phyloP scores from a whole-genome alignment of 64 coral and sea anemone species.

The Platygyra sinensis region DNA sequence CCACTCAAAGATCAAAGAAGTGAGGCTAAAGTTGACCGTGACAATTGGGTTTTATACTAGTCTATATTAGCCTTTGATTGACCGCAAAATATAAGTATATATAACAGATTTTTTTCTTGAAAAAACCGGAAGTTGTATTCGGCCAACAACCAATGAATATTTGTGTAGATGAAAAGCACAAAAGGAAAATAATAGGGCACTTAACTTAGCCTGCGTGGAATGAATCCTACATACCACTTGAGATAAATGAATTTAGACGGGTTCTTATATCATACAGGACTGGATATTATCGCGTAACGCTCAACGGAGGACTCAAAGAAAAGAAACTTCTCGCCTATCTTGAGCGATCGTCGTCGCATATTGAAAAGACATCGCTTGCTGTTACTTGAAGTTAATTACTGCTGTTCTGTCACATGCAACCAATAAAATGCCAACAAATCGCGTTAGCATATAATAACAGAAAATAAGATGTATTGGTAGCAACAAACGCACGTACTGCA shows the following conservation, averaged over 20 bases:
- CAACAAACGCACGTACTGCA: neutral
- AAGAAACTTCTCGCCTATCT: neutral
- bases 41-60: too few species aligned
- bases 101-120: too few species aligned
- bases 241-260: conserved; percentile 14
- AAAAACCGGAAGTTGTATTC: too few species aligned
- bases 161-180: too few species aligned
- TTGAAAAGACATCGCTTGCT: neutral
- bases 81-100: too few species aligned
- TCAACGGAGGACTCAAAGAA: neutral
- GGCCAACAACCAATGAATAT: too few species aligned
- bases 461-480: neutral
- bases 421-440: neutral
- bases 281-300: too few species aligned
- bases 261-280: neutral
- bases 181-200: too few species aligned
- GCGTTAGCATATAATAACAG: neutral
- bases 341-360: neutral
- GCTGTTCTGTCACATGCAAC: neutral
- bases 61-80: too few species aligned
- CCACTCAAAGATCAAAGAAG: too few species aligned
- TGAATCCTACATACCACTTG: neutral
- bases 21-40: too few species aligned
- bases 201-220: too few species aligned
- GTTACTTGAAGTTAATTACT: neutral